Base-by-base conservation (phyloP, 2,888 invertebrate genomes). In the Eupithecia exiguata region DNA sequence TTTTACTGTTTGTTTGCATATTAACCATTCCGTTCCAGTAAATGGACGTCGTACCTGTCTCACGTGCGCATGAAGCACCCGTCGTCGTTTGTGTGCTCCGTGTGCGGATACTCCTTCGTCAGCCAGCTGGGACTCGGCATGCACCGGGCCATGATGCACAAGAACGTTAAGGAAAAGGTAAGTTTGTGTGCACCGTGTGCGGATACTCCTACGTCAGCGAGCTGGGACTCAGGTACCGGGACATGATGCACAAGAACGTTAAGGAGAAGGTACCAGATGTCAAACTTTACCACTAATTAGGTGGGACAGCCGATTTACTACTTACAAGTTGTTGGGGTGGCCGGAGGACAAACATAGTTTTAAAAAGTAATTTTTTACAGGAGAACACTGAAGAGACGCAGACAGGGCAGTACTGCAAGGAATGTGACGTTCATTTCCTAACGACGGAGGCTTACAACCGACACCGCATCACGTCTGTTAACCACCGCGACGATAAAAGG, bases 41-140 rank as follows among this genome's bases (percentile, higher is more conserved):
- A 93, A 70, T 91, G 92, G 91, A 94, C 94, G 35, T 94, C 94
- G 3, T 92, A 93, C 79, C 85, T 94, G 7, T 89, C 89, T 53
- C 94, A 94, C 85, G 91, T 94, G 71, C 89, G 94, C 30, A 93
- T 93, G 71, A 94, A 94, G 80, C 94, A 94, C 76, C 94, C 93
- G 0, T 94, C 93, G 21, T 88, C 92, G 82, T 90, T 89, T 84
- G 90, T 94, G 63, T 94, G 94, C 84, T 88, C 89, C 63, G 87
- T 87, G 21, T 94, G 94, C 83, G 94, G 94, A 0, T 92, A 93
- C 84, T 93, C 93, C 0, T 94, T 91, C 86, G 91, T 94, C 71
- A 93, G 93, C 84, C 85, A 87, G 68, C 88, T 93, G 14, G 94
- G 94, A 0, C 91, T 94, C 43, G 83, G 88, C 80, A 92, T 93